A percentile compares a stretch with the other conserved stretches of the same genome.
phyloP scores from a whole-genome alignment of 1,140 invertebrate species.

The Stegodyphus dumicola region DNA sequence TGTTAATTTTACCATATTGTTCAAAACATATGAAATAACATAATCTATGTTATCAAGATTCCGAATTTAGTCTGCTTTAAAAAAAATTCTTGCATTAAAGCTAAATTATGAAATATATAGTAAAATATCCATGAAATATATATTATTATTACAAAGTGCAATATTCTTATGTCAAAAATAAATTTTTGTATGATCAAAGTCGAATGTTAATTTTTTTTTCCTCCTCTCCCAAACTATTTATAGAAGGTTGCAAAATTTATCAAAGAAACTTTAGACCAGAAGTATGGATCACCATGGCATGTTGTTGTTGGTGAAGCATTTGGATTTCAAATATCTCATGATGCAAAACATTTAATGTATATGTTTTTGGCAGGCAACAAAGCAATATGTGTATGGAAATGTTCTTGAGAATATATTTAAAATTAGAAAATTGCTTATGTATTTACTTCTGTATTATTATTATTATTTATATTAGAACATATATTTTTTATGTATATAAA shows the following conservation, averaged over 20 bases:
- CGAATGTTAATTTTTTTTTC: not conserved
- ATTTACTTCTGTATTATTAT: not conserved
- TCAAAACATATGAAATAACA: no score
- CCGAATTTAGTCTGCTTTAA: no score
- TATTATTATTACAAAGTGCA: not conserved
- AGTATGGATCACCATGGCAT: slow-evolving; percentile 92
- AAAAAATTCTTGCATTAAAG: no score
- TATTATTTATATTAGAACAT: not conserved
- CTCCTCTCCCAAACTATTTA: not conserved
- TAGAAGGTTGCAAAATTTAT: slow-evolving; percentile 79
- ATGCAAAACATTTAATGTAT: slow-evolving; percentile 88
- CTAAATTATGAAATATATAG: no score
- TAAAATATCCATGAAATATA: not conserved
- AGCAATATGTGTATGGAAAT: slow-evolving; percentile 92
- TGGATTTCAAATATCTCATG: slow-evolving; percentile 92
- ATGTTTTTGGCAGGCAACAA: slow-evolving; percentile 93
- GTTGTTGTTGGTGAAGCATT: slow-evolving; percentile 93
- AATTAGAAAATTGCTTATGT: not conserved
- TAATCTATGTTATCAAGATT: no score
- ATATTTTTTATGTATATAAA: not conserved
- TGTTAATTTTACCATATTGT: no score
- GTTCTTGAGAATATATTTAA: slow-evolving; percentile 65
- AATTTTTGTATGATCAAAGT: not conserved
- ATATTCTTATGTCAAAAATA: not conserved
- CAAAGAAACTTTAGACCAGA: slow-evolving; percentile 94